Evolutionary conservation across 1,140 invertebrate species (phyloP).

Genomic region (Zaprionus inermis): DNA sequence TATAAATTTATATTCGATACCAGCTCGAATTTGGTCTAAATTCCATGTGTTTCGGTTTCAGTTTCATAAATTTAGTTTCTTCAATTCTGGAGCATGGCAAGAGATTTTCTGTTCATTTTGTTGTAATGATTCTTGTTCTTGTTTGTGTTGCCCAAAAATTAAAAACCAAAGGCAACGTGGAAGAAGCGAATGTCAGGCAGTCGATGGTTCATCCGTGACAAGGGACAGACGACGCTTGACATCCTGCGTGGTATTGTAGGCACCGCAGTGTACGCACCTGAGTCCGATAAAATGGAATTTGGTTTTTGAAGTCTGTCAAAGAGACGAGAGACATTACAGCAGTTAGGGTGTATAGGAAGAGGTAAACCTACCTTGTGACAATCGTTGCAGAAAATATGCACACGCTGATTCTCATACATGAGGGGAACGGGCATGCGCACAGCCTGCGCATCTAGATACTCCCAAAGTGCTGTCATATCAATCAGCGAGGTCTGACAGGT

Average conservation of each 20-base stretch:
- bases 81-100: constrained; percentile 74
- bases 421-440: constrained; percentile 91
- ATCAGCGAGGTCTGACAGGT: constrained; percentile 93
- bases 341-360: not conserved
- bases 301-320: constrained; percentile 89
- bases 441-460: constrained; percentile 92
- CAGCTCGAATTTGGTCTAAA: constrained; percentile 82
- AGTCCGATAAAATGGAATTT: constrained; percentile 93
- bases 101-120: constrained; percentile 70
- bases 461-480: constrained; percentile 93
- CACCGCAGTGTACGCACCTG: constrained; percentile 93
- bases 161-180: constrained; percentile 1
- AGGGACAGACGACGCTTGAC: constrained; percentile 77
- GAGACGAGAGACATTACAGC: constrained; percentile 52
- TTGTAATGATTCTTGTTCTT: constrained; percentile 9
- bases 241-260: constrained; percentile 92
- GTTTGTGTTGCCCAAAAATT: not conserved
- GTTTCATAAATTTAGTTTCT: constrained; percentile 62
- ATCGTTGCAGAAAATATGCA: constrained; percentile 93
- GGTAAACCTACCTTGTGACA: constrained; percentile 90
- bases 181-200: constrained; percentile 65
- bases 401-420: constrained; percentile 91
- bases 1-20: constrained; percentile 73
- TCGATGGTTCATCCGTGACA: constrained; percentile 76
- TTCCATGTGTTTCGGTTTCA: constrained; percentile 75